A percentile compares a stretch with the other conserved stretches of the same genome.
These are phyloP conservation scores for Eupithecia pulchellata DNA, from an alignment of 2,888 invertebrate genomes.

Conservation along the genomic window DNA sequence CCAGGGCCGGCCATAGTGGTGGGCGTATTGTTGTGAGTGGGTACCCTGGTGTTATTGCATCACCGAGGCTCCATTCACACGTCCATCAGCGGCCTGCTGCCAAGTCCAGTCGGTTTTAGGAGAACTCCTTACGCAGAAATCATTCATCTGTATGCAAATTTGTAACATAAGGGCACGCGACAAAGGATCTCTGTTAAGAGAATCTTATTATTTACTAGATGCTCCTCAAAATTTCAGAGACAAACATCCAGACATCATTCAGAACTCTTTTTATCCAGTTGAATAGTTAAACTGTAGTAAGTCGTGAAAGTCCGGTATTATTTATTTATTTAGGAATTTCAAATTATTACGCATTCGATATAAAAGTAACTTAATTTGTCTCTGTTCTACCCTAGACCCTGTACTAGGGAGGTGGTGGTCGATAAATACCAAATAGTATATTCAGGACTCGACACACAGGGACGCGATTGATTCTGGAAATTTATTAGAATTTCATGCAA, in stretches of 20 bases:
- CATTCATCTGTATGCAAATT: conserved; percentile 42
- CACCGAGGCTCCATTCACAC: conserved; percentile 19
- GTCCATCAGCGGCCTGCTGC: conserved; percentile 14
- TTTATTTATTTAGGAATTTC: too few relatives aligned
- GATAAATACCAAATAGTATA: not conserved
- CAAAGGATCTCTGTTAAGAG: conserved; percentile 17
- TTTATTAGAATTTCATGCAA: not conserved
- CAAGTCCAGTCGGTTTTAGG: conserved; percentile 28
- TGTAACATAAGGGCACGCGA: conserved; percentile 10
- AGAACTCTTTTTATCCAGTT: not conserved
- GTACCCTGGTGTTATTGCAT: not conserved
- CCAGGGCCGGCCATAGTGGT: not conserved
- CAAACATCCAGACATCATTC: not conserved
- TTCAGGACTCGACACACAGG: not conserved
- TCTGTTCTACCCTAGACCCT: too few relatives aligned
- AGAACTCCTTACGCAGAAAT: conserved; percentile 8
- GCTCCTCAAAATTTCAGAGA: not conserved
- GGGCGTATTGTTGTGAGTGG: not conserved
- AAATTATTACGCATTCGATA: too few relatives aligned
- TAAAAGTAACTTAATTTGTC: too few relatives aligned
- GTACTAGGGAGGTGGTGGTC: not conserved
- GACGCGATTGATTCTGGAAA: not conserved
- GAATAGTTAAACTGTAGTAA: not conserved
- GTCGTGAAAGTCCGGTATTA: not conserved
- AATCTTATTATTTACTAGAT: not conserved